Conservation (phyloP, 1,140 invertebrate species). For the Dreissena rostriformis region DNA sequence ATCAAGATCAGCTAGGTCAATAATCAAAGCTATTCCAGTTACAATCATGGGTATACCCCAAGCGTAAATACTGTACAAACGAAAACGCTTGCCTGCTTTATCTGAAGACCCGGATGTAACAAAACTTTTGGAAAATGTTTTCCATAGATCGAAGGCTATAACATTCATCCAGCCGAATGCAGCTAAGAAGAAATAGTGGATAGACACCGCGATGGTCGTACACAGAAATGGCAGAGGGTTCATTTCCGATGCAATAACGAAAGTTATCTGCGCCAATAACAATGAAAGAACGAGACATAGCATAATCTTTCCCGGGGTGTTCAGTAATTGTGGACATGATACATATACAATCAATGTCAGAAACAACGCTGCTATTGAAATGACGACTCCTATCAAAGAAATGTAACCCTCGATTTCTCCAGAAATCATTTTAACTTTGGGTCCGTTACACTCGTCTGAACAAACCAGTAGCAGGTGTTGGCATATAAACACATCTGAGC, state of each 20-base stretch:
- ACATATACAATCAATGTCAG: slow-evolving; percentile 77
- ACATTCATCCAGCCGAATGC: slow-evolving; percentile 85
- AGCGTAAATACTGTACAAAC: slow-evolving; percentile 22
- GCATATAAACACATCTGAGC: slow-evolving; percentile 30
- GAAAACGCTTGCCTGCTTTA: slow-evolving; percentile 17
- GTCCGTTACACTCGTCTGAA: not conserved
- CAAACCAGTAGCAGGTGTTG: not conserved
- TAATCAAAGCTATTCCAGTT: slow-evolving; percentile 79
- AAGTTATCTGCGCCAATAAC: slow-evolving; percentile 81
- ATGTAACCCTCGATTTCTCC: slow-evolving; percentile 56
- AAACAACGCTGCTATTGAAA: slow-evolving; percentile 65
- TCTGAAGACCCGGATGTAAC: slow-evolving; percentile 45
- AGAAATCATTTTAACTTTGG: slow-evolving; percentile 26
- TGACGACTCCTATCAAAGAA: slow-evolving; percentile 59
- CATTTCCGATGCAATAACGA: slow-evolving; percentile 76
- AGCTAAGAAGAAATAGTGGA: slow-evolving; percentile 83
- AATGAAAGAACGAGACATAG: slow-evolving; percentile 80
- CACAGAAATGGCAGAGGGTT: slow-evolving; percentile 44
- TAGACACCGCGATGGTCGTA: slow-evolving; percentile 78
- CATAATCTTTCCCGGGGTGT: slow-evolving; percentile 82
- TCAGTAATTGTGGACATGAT: slow-evolving; percentile 79
- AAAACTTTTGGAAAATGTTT: slow-evolving; percentile 83
- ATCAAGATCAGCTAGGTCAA: slow-evolving; percentile 76
- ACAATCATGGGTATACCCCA: slow-evolving; percentile 78
- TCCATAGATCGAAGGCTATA: slow-evolving; percentile 84